These are phyloP conservation scores for Dendroctonus ponderosae DNA, from an alignment of 1,140 invertebrate species.

Conservation along the genomic window DNA sequence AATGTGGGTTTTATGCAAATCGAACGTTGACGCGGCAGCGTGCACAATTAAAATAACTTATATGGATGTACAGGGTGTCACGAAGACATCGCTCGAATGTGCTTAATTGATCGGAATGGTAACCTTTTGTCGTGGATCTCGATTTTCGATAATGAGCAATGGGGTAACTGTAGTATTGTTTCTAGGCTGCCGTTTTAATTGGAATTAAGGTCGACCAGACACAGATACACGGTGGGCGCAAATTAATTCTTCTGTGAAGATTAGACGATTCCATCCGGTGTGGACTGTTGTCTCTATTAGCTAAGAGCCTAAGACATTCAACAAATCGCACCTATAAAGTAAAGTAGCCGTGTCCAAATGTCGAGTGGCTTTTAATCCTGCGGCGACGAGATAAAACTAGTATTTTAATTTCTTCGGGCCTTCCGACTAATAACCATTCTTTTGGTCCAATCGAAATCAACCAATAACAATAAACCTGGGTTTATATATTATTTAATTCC, in stretches of 20 bases:
- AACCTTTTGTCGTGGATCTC: constrained; percentile 14
- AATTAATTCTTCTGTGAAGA: too few relatives aligned
- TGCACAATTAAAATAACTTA: constrained; percentile 34
- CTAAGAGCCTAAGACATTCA: constrained; percentile 1
- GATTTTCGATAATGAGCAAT: neutral
- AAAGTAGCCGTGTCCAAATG: constrained; percentile 19
- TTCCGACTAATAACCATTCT: constrained; percentile 17
- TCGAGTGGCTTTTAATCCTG: constrained; percentile 17
- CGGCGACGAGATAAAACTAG: constrained; percentile 13
- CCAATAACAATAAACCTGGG: constrained; percentile 16
- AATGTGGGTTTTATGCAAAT: constrained; percentile 31
- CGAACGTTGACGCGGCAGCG: constrained; percentile 14
- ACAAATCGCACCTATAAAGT: constrained; percentile 23
- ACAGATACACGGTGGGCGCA: too few relatives aligned
- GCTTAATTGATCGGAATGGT: constrained; percentile 15
- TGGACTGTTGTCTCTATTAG: neutral
- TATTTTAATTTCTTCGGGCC: constrained; percentile 15
- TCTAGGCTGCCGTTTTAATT: neutral
- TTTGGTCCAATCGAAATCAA: constrained; percentile 10
- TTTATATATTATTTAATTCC: constrained; percentile 9
- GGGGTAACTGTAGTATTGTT: neutral
- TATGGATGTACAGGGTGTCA: constrained; percentile 30
- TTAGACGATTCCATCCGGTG: too few relatives aligned
- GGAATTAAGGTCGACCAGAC: too few relatives aligned
- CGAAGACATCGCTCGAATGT: constrained; percentile 10